These are phyloP conservation scores for Pao palembangensis DNA, from an alignment of 2,113 vertebrate species.

Conservation along the genomic window DNA sequence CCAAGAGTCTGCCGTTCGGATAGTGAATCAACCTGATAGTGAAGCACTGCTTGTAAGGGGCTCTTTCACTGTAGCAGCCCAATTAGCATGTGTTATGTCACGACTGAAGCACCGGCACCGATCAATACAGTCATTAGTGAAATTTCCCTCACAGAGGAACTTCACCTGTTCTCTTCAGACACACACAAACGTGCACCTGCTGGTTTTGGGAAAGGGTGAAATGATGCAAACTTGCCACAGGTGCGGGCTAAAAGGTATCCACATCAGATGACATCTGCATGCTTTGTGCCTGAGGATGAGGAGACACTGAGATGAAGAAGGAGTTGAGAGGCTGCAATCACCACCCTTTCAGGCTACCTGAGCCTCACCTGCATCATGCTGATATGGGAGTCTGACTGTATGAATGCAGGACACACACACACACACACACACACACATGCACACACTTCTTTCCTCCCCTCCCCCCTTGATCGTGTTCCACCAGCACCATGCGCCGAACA, in stretches of 20 bases:
- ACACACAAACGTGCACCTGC: not conserved
- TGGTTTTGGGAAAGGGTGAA: not conserved
- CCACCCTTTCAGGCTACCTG: no score
- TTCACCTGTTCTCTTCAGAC: constrained; percentile 1
- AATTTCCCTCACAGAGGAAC: constrained; percentile 54
- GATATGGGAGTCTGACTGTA: constrained; percentile 37
- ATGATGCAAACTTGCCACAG: no score
- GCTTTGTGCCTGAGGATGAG: constrained; percentile 32
- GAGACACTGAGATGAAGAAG: constrained; percentile 15
- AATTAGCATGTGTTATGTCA: constrained; percentile 62
- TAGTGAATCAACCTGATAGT: constrained; percentile 30
- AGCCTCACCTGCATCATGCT: constrained; percentile 49
- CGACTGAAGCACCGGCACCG: constrained; percentile 44
- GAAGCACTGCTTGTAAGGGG: constrained; percentile 29
- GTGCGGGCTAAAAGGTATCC: no score
- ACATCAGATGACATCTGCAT: constrained; percentile 37
- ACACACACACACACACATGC: constrained; percentile 19
- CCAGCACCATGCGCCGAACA: constrained; percentile 53
- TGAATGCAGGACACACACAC: constrained; percentile 14
- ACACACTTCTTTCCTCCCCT: constrained; percentile 12
- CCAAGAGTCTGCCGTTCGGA: not conserved
- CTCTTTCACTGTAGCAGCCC: constrained; percentile 41
- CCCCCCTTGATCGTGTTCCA: constrained; percentile 14
- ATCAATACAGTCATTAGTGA: constrained; percentile 65
- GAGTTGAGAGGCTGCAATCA: not conserved